phyloP scores from a whole-genome alignment of 2,888 invertebrate species.

The Peribatodes rhomboidaria region DNA sequence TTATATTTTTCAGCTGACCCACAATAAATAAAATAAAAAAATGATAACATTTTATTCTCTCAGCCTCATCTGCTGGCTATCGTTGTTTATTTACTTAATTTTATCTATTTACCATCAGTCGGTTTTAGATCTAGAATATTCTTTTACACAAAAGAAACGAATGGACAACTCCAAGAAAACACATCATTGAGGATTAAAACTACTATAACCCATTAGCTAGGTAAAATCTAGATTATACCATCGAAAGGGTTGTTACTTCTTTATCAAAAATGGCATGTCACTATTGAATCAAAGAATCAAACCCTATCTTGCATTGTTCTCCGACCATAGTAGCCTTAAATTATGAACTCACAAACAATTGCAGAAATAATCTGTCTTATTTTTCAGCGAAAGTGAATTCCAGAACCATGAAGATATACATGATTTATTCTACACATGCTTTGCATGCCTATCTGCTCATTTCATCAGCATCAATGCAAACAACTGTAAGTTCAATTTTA shows the following conservation, averaged over 20 bases:
- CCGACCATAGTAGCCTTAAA: too few relatives aligned
- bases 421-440: slow-evolving; percentile 95
- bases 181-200: too few relatives aligned
- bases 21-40: slow-evolving; percentile 13
- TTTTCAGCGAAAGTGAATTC: slow-evolving; percentile 94
- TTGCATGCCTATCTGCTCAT: slow-evolving; percentile 95
- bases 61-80: background rate
- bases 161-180: too few relatives aligned
- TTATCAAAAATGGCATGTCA: too few relatives aligned
- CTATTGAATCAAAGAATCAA: too few relatives aligned
- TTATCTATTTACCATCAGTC: background rate
- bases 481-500: slow-evolving; percentile 88
- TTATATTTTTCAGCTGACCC: slow-evolving; percentile 25
- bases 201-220: too few relatives aligned
- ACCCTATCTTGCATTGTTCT: too few relatives aligned
- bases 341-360: background rate
- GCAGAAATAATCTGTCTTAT: background rate
- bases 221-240: too few relatives aligned
- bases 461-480: slow-evolving; percentile 91
- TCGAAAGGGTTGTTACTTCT: too few relatives aligned
- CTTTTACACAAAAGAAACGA: background rate
- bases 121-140: slow-evolving; percentile 4
- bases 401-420: slow-evolving; percentile 93
- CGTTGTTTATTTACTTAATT: background rate
- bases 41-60: slow-evolving; percentile 7